phyloP scores from a whole-genome alignment of 2,888 invertebrate genomes.

The Trissolcus japonicus region DNA sequence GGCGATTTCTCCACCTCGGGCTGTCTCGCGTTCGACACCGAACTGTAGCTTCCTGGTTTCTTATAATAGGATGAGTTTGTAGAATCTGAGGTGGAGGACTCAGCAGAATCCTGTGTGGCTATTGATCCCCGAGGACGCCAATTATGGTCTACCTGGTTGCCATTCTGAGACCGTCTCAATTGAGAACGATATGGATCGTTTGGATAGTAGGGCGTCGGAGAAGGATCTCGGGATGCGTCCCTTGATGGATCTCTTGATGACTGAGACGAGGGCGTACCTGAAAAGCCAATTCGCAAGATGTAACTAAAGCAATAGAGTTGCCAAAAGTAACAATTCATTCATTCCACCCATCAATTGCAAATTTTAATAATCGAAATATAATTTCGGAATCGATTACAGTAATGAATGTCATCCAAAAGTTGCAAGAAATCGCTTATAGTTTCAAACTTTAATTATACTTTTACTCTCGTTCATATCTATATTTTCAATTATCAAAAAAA shows the following conservation, averaged over 20 bases:
- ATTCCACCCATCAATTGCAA: background rate
- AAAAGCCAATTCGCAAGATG: background rate
- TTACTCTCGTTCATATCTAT: too few relatives aligned
- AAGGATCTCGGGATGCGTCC: conserved; percentile 72
- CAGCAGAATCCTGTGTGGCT: conserved; percentile 43
- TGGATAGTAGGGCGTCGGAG: conserved; percentile 73
- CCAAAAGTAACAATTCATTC: too few relatives aligned
- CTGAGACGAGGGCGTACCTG: conserved; percentile 70
- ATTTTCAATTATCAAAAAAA: too few relatives aligned
- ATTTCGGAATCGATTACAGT: too few relatives aligned
- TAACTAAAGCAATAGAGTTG: too few relatives aligned
- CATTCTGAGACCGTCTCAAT: conserved; percentile 66
- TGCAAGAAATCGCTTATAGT: too few relatives aligned
- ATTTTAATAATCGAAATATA: background rate
- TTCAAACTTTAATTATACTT: too few relatives aligned
- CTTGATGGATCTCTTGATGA: conserved; percentile 77
- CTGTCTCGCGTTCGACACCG: conserved; percentile 14
- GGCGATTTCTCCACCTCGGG: conserved; percentile 19
- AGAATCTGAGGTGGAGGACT: conserved; percentile 42
- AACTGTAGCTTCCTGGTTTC: conserved; percentile 29
- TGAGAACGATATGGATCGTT: conserved; percentile 67
- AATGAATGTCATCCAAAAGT: too few relatives aligned
- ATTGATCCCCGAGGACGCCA: conserved; percentile 46
- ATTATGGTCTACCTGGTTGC: conserved; percentile 52
- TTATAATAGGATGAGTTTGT: conserved; percentile 44